These are phyloP conservation scores for Hypena proboscidalis DNA, from an alignment of 2,888 invertebrate genomes.

Conservation along the genomic window DNA sequence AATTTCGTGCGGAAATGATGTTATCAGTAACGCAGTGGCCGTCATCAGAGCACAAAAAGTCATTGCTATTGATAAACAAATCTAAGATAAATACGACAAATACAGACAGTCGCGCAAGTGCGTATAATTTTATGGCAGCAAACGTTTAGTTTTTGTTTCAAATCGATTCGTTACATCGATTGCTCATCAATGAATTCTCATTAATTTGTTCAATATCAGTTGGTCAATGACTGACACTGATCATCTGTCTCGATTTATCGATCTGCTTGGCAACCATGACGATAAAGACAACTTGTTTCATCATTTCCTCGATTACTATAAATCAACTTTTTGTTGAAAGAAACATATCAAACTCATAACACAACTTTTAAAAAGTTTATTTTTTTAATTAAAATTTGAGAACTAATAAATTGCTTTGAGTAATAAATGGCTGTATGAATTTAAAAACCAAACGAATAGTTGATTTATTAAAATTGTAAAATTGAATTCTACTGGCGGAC, in stretches of 20 bases:
- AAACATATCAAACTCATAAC: not conserved
- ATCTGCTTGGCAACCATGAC: constrained; percentile 33
- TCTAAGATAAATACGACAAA: constrained; percentile 12
- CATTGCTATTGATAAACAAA: constrained; percentile 14
- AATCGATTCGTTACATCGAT: constrained; percentile 28
- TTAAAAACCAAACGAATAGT: constrained; percentile 9
- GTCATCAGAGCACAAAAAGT: constrained; percentile 19
- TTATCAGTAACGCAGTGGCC: constrained; percentile 15
- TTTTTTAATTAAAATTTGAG: no score
- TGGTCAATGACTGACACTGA: constrained; percentile 37
- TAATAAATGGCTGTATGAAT: not conserved
- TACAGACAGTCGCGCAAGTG: no score
- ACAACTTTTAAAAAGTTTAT: no score
- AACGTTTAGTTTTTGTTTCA: constrained; percentile 16
- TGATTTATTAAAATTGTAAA: constrained; percentile 17
- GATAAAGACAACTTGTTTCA: constrained; percentile 38
- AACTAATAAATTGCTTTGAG: no score
- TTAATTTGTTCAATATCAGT: constrained; percentile 34
- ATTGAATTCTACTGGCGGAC: constrained; percentile 13
- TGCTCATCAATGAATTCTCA: constrained; percentile 36
- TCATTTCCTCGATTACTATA: constrained; percentile 18
- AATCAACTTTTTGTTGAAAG: constrained; percentile 17
- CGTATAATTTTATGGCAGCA: constrained; percentile 5
- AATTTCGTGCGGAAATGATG: constrained; percentile 10
- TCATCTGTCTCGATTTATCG: constrained; percentile 35